phyloP scores from a whole-genome alignment of 2,888 invertebrate genomes.

The Cantharis rustica region DNA sequence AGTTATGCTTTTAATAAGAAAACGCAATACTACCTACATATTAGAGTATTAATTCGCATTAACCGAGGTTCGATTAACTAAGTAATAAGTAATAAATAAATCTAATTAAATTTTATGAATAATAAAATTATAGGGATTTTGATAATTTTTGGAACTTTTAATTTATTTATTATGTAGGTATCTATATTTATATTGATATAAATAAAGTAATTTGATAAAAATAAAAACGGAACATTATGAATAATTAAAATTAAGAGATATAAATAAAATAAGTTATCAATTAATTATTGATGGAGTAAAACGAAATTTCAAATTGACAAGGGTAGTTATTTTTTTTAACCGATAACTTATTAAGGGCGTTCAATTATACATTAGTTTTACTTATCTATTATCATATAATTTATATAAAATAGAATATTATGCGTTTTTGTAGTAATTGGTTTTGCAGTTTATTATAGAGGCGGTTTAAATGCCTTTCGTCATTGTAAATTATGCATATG shows the following conservation, averaged over 20 bases:
- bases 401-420: neutral
- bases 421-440: neutral
- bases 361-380: neutral
- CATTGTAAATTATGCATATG: conserved; percentile 12
- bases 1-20: neutral
- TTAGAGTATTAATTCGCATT: neutral
- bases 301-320: neutral
- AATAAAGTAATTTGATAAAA: neutral
- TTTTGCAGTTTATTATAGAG: neutral
- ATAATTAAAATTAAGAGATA: neutral
- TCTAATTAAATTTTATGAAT: neutral
- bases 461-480: neutral
- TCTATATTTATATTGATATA: neutral
- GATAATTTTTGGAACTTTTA: neutral
- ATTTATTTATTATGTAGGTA: neutral
- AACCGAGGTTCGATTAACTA: neutral
- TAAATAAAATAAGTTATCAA: neutral
- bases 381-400: neutral
- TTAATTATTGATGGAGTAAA: neutral
- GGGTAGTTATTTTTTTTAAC: neutral
- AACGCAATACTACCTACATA: neutral
- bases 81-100: neutral
- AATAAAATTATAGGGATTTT: too few relatives aligned
- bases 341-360: neutral
- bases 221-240: neutral